Conservation (phyloP, 2,113 vertebrate species). For the Rattus rattus region DNA sequence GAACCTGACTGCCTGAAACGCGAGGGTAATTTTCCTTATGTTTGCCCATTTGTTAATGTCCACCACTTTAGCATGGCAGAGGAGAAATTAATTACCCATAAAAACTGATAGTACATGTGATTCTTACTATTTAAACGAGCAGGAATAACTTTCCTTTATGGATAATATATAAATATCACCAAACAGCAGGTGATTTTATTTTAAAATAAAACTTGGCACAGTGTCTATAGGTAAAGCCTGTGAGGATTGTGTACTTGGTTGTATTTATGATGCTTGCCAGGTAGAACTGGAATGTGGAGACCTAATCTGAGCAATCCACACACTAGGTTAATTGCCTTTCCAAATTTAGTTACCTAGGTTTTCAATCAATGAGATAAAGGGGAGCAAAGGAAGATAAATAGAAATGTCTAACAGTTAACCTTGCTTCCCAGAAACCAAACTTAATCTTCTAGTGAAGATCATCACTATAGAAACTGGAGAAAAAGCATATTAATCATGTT, state of each 20-base stretch:
- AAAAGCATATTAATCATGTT: constrained; percentile 1
- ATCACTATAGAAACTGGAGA: not conserved
- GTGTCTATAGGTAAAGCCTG: not conserved
- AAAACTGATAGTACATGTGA: not conserved
- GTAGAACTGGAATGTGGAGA: not conserved
- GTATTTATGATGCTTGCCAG: not conserved
- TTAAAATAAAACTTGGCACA: not conserved
- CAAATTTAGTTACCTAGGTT: constrained; percentile 20
- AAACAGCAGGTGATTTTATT: not conserved
- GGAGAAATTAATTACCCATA: not conserved
- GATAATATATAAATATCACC: constrained; percentile 8
- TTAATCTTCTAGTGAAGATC: not conserved
- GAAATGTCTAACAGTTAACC: not conserved
- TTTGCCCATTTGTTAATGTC: not conserved
- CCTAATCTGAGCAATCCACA: not conserved
- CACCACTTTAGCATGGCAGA: constrained; percentile 21
- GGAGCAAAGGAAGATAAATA: not conserved
- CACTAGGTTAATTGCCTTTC: not conserved
- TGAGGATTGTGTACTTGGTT: not conserved
- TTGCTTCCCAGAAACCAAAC: constrained; percentile 54
- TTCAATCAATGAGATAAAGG: constrained; percentile 9
- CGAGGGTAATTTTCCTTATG: not conserved
- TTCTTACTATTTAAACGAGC: not conserved
- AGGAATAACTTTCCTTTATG: not conserved
- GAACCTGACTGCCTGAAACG: not conserved